phyloP scores from a whole-genome alignment of 2,797 vertebrate genomes.

The Acrocephalus scirpaceus region DNA sequence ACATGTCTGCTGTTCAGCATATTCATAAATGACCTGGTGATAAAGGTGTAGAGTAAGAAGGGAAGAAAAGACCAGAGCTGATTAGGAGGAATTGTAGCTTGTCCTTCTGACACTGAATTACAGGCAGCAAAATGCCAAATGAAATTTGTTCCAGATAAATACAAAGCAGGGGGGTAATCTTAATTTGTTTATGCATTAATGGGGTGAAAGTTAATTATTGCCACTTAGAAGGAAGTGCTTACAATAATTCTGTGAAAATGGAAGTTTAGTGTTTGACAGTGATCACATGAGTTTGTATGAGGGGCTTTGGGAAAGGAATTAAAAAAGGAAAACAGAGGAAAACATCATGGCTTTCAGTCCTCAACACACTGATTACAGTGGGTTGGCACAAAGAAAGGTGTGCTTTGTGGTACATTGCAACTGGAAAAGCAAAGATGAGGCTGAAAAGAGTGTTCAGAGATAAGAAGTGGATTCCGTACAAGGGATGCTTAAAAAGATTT shows the following conservation, averaged over 20 bases:
- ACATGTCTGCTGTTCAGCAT: neutral
- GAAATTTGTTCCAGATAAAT: conserved; percentile 1
- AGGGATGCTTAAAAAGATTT: neutral
- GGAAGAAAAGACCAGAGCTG: neutral
- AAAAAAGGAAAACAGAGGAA: neutral
- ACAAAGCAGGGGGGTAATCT: neutral
- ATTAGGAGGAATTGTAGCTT: neutral
- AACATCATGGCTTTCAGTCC: neutral
- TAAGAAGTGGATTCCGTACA: neutral
- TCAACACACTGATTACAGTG: neutral
- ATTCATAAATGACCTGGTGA: neutral
- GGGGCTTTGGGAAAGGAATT: neutral
- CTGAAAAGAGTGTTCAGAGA: neutral
- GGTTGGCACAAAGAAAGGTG: neutral
- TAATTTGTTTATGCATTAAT: neutral
- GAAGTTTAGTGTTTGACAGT: neutral
- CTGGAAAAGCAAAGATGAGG: neutral
- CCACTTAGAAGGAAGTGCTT: neutral
- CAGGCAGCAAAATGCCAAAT: neutral
- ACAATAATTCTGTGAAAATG: neutral
- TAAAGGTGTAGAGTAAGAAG: neutral
- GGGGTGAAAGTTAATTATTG: neutral
- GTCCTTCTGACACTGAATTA: neutral
- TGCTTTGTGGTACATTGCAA: neutral
- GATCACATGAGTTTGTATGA: neutral